Conservation (phyloP, 2,797 vertebrate genomes). For the Macroramphosus scolopax region DNA sequence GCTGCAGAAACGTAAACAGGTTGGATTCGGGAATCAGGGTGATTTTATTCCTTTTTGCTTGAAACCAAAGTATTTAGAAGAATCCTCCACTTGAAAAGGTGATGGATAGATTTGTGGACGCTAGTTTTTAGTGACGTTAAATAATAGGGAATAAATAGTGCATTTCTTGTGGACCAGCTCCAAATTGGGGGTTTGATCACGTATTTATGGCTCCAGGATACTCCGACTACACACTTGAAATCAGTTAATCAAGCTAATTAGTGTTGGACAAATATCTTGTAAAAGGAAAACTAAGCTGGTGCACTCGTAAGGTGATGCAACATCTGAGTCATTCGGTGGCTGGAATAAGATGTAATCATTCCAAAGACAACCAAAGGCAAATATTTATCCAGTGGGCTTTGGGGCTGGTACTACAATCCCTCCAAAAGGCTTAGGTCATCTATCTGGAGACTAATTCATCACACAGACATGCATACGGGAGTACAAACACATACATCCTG, state of each 20-base stretch:
- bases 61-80: too few species aligned
- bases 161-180: too few species aligned
- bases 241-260: not conserved
- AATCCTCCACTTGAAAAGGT: too few species aligned
- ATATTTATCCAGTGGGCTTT: conserved; percentile 49
- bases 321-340: conserved; percentile 24
- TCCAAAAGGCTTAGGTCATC: conserved; percentile 34
- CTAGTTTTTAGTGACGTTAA: too few species aligned
- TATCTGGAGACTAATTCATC: conserved; percentile 52
- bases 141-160: too few species aligned
- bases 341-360: conserved; percentile 52
- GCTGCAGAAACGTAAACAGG: too few species aligned
- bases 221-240: too few species aligned
- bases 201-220: too few species aligned
- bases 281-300: conserved; percentile 12
- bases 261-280: not conserved
- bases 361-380: conserved; percentile 44
- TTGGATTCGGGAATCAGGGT: too few species aligned
- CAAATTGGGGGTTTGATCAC: too few species aligned
- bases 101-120: too few species aligned
- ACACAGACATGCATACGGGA: conserved; percentile 13
- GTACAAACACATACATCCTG: conserved; percentile 5
- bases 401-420: conserved; percentile 25
- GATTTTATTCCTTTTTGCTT: too few species aligned
- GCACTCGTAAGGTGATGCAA: conserved; percentile 13